Percentiles rank a stretch among this genome's conserved stretches.
Conservation (phyloP, 2,888 invertebrate species). For the Chrysomela aeneicollis region DNA sequence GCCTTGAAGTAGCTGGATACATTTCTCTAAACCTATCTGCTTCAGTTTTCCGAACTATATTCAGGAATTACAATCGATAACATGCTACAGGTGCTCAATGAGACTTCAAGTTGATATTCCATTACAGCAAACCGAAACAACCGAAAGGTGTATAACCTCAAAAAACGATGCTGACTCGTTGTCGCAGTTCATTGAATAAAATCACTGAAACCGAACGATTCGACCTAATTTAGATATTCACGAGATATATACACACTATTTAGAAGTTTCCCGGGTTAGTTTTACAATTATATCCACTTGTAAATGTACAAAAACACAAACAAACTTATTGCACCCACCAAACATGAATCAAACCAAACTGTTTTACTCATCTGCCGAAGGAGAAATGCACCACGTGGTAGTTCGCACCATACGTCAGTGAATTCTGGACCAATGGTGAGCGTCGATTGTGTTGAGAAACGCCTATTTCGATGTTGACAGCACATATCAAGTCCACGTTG, state of each 20-base stretch:
- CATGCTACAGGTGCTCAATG: conserved; percentile 31
- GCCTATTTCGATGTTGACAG: conserved; percentile 46
- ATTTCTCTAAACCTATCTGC: conserved; percentile 55
- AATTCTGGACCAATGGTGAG: conserved; percentile 42
- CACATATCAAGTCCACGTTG: conserved; percentile 58
- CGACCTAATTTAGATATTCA: neutral
- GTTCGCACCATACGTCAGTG: conserved; percentile 54
- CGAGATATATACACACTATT: neutral
- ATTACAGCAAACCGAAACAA: conserved; percentile 33
- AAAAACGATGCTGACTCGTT: conserved; percentile 20
- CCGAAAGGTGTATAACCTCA: conserved; percentile 36
- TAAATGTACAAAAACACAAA: conserved; percentile 32
- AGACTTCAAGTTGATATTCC: conserved; percentile 13
- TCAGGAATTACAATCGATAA: conserved; percentile 13
- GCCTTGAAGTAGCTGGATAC: conserved; percentile 81
- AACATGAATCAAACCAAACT: conserved; percentile 34
- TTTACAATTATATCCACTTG: conserved; percentile 10
- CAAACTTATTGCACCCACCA: conserved; percentile 43
- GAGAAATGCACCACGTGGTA: conserved; percentile 57
- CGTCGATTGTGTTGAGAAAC: conserved; percentile 37
- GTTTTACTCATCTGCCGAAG: conserved; percentile 50
- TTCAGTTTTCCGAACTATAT: conserved; percentile 5
- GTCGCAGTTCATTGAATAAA: conserved; percentile 2
- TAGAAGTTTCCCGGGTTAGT: neutral
- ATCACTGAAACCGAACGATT: neutral